Percentiles rank a stretch among this genome's conserved stretches.
These are phyloP conservation scores for western clawed frog (Xenopus tropicalis) DNA, from an alignment of 2,113 vertebrate genomes.

Conservation along the genomic window UCB_Xtro_10.0 CM004445.2:111621501-111622000, in stretches of 20 bases:
- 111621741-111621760: constrained; percentile 29
- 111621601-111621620: constrained; percentile 25
- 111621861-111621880: constrained; percentile 46
- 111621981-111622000: neutral
- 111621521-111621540: constrained; percentile 19
- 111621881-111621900: constrained; percentile 50
- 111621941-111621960: constrained; percentile 2
- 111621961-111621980: accelerated
- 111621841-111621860: accelerated
- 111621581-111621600: constrained; percentile 31
- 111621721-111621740: constrained; percentile 25
- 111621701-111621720: constrained; percentile 44
- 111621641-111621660: neutral
- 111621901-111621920: constrained; percentile 46
- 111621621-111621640: neutral
- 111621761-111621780: neutral
- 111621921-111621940: neutral
- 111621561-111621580: constrained; percentile 23
- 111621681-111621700: constrained; percentile 38
- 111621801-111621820: neutral
- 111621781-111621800: accelerated
- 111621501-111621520: too few relatives aligned
- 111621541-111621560: constrained; percentile 23
- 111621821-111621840: accelerated
- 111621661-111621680: neutral